phyloP scores from a whole-genome alignment of 1,140 invertebrate genomes.

The Nixonia krombeini region DNA sequence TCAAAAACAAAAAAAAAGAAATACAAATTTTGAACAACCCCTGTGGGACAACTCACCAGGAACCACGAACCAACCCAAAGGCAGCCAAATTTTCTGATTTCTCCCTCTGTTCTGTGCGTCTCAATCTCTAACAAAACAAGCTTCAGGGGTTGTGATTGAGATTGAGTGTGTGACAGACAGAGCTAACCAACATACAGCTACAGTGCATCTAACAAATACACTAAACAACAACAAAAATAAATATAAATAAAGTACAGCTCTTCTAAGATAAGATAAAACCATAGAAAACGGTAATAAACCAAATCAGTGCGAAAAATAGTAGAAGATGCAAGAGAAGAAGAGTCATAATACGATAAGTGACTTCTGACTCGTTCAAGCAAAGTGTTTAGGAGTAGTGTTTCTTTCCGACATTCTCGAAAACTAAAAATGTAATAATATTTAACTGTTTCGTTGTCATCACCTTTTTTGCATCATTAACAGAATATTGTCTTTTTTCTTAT shows the following conservation, averaged over 20 bases:
- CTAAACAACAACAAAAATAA: conserved; percentile 71
- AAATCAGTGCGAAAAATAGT: conserved; percentile 16
- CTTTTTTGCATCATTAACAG: too few species aligned
- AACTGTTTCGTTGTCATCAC: too few species aligned
- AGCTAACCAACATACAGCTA: conserved; percentile 72
- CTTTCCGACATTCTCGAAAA: background rate
- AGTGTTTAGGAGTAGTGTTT: conserved; percentile 35
- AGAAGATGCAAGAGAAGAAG: conserved; percentile 9
- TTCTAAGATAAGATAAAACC: conserved; percentile 55
- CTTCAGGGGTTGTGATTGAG: conserved; percentile 67
- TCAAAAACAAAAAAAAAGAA: conserved; percentile 29
- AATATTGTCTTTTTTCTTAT: too few species aligned
- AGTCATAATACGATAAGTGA: background rate
- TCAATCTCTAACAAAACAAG: conserved; percentile 72
- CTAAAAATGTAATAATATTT: too few species aligned
- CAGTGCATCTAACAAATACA: conserved; percentile 73
- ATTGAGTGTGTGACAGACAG: conserved; percentile 70
- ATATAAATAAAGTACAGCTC: conserved; percentile 67
- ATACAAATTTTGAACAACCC: conserved; percentile 65
- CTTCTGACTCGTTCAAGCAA: conserved; percentile 20
- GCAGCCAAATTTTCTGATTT: conserved; percentile 69
- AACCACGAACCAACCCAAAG: conserved; percentile 70
- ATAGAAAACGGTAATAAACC: conserved; percentile 19
- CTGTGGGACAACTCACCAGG: conserved; percentile 70
- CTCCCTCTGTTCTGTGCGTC: conserved; percentile 66